A percentile compares a stretch with the other conserved stretches of the same genome.
phyloP scores from a whole-genome alignment of 2,797 vertebrate genomes.

The Microchirus variegatus region DNA sequence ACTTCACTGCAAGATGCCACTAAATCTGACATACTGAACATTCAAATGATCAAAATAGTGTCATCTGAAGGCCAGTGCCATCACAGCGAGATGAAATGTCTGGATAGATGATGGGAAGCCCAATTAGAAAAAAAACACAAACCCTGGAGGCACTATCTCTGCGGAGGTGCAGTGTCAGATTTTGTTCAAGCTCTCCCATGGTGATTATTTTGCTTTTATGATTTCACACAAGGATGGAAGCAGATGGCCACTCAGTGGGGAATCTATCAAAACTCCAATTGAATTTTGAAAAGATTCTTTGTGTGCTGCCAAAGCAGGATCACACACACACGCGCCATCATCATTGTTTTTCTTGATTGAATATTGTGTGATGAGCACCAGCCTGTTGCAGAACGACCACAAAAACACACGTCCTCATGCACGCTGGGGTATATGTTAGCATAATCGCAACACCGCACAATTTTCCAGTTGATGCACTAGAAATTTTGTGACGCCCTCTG shows the following conservation, averaged over 20 bases:
- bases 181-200: background rate
- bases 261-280: conserved; percentile 12
- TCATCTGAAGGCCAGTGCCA: conserved; percentile 10
- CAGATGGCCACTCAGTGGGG: conserved; percentile 17
- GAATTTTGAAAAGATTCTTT: conserved; percentile 21
- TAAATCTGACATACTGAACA: background rate
- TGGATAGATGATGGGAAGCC: conserved; percentile 12
- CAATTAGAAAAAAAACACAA: conserved; percentile 20
- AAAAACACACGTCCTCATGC: background rate
- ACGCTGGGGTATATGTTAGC: background rate
- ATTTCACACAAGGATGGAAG: conserved; percentile 12
- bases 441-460: conserved; percentile 1
- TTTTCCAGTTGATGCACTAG: conserved; percentile 12
- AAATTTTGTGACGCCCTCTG: conserved; percentile 23
- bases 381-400: conserved; percentile 18
- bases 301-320: background rate
- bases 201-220: conserved; percentile 22
- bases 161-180: conserved; percentile 4
- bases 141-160: background rate
- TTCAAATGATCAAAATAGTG: background rate
- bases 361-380: conserved; percentile 2
- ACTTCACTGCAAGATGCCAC: background rate
- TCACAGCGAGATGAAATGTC: conserved; percentile 4
- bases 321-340: conserved; percentile 14
- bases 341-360: conserved; percentile 6